Evolutionary conservation across 2,797 vertebrate genomes (phyloP), one percentile per base, ranked within the genome.

Genomic region (Anas flavirostris): DNA sequence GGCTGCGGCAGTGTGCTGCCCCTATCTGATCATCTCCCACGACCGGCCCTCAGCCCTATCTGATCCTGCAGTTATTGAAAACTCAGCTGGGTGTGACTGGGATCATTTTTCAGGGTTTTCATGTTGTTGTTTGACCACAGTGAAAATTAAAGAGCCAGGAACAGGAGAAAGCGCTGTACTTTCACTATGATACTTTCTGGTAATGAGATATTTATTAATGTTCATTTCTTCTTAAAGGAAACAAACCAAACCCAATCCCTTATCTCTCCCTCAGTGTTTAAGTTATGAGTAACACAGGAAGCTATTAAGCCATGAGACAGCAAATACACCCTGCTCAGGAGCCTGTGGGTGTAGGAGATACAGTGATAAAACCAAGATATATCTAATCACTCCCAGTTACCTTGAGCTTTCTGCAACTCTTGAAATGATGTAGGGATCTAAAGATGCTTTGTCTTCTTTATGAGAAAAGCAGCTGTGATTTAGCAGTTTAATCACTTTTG

Each of bases 271-370:
- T 93, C n/a, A 1, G 80, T 95, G 91, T 94, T 95, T 95, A 93
- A 95, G 91, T 91, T 95, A 94, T 96, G 95, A 97, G 94, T 96
- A 95, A 96, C 86, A 94, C 93, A 93, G 94, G 95, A 97, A 95
- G 95, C 85, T 95, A 93, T 96, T 64, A 91, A 95, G 94, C 93
- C 93, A 97, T 95, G 93, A 95, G 94, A 94, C 94, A 97, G 96
- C 96, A 97, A 97, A 97, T 96, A 92, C 91, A 95, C 85, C 83
- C 79, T 91, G 92, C 95, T 74, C 5, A 3, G 95, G 64, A 94
- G 90, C 95, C 66, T 91, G 96, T 90, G 93, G 91, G 95, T 95
- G 96, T 86, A 91, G 76, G 78, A 96, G 94, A 89, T 91, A 73
- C 78, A 91, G 59, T 0, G 91, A 94, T 94, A 94, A 97, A 94